Base-by-base conservation (phyloP, 1,140 invertebrate species). In the Thrips palmi region DNA sequence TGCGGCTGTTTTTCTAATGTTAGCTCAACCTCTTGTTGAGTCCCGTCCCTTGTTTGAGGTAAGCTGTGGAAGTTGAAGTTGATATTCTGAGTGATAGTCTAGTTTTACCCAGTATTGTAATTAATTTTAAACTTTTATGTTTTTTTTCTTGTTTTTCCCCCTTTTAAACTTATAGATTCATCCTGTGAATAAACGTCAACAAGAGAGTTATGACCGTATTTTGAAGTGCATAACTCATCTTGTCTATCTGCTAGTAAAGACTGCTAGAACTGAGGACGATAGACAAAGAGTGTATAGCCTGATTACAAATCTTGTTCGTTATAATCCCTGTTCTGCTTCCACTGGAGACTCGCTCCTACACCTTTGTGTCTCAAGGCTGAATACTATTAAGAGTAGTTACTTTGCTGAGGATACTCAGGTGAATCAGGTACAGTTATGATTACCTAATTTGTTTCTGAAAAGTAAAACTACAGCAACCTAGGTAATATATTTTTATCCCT, bases 191-290 rank as follows among this genome's bases (percentile, higher is more conserved):
- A 75, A 77, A 48, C 63, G 71, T 41, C 84, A 89, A 51, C 70
- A 77, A 45, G 82, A 86, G 41, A 77, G 71, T 58, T 86, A 80
- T 51, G 82, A 88, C 52, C 69, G 74, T 38, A 76, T 77, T 15
- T 57, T 86, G 40, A 77, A 76, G 48, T 81, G 78, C 48, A 64
- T 81, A 3, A 78, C 80, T 1, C 81, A 87, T 58, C 60, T 87
- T 24, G 71, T 88, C 39, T 80, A 81, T 55, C 58, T 88, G 36
- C 58, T 84, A 33, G 57, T 74, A 34, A 62, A 70, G 54, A 76
- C 71, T 40, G 63, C 65, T 27, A 57, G 63, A 47, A 61, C 64
- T 10, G 50, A 56, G 7, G 58, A 67, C 41, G 53, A 68, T 23
- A 56, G 58, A 32, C 40, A 52, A 32, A 33, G 42, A 47, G 60